Conservation (phyloP, 2,888 invertebrate genomes). For the Myopa tessellatipennis region DNA sequence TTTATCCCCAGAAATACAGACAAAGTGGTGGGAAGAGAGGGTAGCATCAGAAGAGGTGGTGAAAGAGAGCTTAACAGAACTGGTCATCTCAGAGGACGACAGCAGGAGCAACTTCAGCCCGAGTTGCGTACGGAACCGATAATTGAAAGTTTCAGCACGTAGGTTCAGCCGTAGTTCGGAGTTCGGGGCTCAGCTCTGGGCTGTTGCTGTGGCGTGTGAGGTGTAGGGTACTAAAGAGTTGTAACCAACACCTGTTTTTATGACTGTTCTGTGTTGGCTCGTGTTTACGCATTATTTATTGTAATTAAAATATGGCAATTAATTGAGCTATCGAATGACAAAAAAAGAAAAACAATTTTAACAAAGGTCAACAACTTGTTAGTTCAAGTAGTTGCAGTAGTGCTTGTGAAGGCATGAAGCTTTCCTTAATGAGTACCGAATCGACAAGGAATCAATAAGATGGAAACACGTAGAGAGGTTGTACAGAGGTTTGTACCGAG, state of each 20-base stretch:
- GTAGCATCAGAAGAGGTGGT: too few relatives aligned
- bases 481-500: too few relatives aligned
- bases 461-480: too few relatives aligned
- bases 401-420: too few relatives aligned
- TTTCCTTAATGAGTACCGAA: too few relatives aligned
- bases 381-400: background rate
- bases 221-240: background rate
- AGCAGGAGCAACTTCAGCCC: background rate
- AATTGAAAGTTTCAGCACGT: too few relatives aligned
- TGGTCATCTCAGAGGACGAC: background rate
- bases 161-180: background rate
- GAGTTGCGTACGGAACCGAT: background rate
- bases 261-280: background rate
- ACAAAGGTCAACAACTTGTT: background rate
- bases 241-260: background rate
- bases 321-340: background rate
- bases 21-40: background rate
- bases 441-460: too few relatives aligned
- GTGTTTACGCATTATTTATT: background rate
- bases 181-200: background rate
- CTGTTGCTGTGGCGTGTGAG: background rate
- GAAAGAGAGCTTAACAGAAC: background rate
- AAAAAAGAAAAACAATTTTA: background rate
- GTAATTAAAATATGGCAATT: background rate
- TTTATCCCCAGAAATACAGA: background rate